These are phyloP conservation scores for Teleopsis dalmanni DNA, from an alignment of 1,140 invertebrate species.

Conservation along the genomic window DNA sequence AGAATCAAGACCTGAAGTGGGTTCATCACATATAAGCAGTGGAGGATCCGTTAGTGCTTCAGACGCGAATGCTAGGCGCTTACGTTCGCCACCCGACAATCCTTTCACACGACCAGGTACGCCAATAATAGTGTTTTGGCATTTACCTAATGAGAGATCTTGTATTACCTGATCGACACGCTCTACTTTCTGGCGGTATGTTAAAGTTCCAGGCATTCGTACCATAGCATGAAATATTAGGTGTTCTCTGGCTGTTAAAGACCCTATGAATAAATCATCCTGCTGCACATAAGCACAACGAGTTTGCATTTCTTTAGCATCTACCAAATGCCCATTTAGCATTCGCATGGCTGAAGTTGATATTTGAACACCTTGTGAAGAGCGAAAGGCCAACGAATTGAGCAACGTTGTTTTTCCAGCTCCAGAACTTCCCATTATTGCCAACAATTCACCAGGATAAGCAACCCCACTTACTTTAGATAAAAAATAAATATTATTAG, in stretches of 20 bases:
- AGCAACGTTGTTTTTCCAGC: slow-evolving; percentile 93
- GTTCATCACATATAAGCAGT: slow-evolving; percentile 94
- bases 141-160: slow-evolving; percentile 76
- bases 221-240: slow-evolving; percentile 85
- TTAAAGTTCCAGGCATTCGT: slow-evolving; percentile 79
- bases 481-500: slow-evolving; percentile 36
- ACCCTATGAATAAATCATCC: slow-evolving; percentile 88
- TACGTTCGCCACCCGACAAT: slow-evolving; percentile 92
- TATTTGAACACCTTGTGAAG: slow-evolving; percentile 53
- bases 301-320: slow-evolving; percentile 59
- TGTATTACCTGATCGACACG: slow-evolving; percentile 76
- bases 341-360: slow-evolving; percentile 47
- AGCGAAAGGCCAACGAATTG: slow-evolving; percentile 80
- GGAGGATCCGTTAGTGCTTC: slow-evolving; percentile 93
- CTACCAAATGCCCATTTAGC: slow-evolving; percentile 64
- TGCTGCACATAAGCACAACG: slow-evolving; percentile 93
- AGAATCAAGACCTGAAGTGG: slow-evolving; percentile 82
- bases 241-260: slow-evolving; percentile 85
- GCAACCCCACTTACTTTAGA: slow-evolving; percentile 72
- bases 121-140: slow-evolving; percentile 81
- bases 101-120: slow-evolving; percentile 79
- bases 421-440: slow-evolving; percentile 90
- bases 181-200: slow-evolving; percentile 64
- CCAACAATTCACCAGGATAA: slow-evolving; percentile 80
- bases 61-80: slow-evolving; percentile 89